Base-by-base conservation (phyloP, 2,888 invertebrate genomes). In the Operophtera brumata region DNA sequence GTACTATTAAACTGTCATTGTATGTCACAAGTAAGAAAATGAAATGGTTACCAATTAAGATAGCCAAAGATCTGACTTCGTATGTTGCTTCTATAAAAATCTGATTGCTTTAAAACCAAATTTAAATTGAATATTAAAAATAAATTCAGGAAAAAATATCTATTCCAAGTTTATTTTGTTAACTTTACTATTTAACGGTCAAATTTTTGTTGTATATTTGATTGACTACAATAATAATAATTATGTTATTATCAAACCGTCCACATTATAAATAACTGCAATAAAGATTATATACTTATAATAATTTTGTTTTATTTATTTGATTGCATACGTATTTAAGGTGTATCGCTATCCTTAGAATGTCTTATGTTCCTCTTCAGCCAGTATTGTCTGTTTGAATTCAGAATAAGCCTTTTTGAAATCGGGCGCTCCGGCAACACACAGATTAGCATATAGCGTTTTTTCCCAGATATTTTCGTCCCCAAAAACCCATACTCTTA, bases 1-100 rank as follows among this genome's bases (percentile, higher is more conserved):
- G n/a, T n/a, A n/a, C n/a, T n/a, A n/a, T n/a, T n/a, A n/a, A 10
- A 12, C 34, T 35, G 39, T 45, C 37, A 12, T n/a, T n/a, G n/a
- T n/a, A n/a, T 41, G 43, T 43, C 50, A 51, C 51, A 46, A 37
- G 8, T 46, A 43, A 12, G n/a, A 36, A 48, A 47, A 20, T 52
- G n/a, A 28, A 54, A 59, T 48, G 54, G 52, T 62, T 64, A 62
- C 64, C 62, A 59, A 55, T 35, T 53, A 55, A 52, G 58, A 32
- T 57, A 61, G 51, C 64, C 64, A 64, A 64, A 64, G 64, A 64
- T 62, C 62, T 61, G 60, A 36, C 9, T 13, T 6, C 3, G 5
- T 13, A 10, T 10, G 6, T 30, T 30, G 4, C 30, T 30, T 8
- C 1, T 30, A 30, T 11, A 34, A n/a, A 34, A n/a, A 34, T n/a